These are phyloP conservation scores for Junonia oenone DNA, from an alignment of 2,888 invertebrate species.

Conservation along the genomic window DNA sequence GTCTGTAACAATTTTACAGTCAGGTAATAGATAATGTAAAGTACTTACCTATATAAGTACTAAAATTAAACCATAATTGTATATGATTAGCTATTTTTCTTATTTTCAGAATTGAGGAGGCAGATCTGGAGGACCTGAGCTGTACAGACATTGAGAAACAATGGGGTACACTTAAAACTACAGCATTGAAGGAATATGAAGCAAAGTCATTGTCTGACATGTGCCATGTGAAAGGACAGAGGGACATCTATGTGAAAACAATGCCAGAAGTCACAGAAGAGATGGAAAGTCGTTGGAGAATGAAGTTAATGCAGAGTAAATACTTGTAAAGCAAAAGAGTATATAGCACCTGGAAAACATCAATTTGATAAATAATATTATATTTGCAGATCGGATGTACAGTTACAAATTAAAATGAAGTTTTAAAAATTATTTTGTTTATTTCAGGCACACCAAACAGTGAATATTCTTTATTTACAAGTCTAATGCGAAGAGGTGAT, in stretches of 20 bases:
- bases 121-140: not conserved
- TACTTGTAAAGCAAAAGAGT: not conserved
- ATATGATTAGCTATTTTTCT: not conserved
- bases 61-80: not conserved
- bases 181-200: not conserved
- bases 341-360: too few species aligned
- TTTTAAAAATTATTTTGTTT: too few species aligned
- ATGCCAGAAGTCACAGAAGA: too few species aligned
- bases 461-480: too few species aligned
- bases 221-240: too few species aligned
- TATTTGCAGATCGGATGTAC: not conserved
- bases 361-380: too few species aligned
- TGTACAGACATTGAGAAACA: not conserved
- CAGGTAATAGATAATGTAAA: too few species aligned
- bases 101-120: not conserved
- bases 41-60: not conserved
- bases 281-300: not conserved
- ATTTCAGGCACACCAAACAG: too few species aligned
- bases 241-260: too few species aligned
- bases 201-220: not conserved
- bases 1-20: too few species aligned
- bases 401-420: not conserved
- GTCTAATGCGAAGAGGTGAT: too few species aligned
- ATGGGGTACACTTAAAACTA: not conserved
- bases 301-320: not conserved